Evolutionary conservation across 2,797 vertebrate species (phyloP), one percentile per base, ranked within the genome.

Genomic region (Eulemur coronatus): DNA sequence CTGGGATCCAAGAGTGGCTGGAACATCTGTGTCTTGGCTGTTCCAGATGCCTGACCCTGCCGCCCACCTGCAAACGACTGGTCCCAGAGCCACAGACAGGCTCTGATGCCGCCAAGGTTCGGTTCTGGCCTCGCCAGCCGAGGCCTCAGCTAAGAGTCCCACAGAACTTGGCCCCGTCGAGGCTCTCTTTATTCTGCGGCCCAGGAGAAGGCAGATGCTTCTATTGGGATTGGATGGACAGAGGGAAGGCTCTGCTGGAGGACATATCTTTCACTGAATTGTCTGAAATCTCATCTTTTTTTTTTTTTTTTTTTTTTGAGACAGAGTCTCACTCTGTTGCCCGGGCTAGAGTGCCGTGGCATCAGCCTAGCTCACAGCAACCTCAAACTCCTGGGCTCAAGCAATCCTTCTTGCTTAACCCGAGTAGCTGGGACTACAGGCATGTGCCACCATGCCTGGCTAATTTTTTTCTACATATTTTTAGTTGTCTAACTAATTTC

Each of bases 1-100:
- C 93, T 67, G 73, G 94, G 69, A 94, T 86, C 94, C 84, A 63
- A 96, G 67, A 82, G 82, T 1, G 2, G 26, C 94, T 86, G 75
- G 95, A 97, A 97, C 65, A 59, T 85, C 84, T 97, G 79, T 91
- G 92, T 38, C 93, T 70, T 75, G 78, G 75, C 78, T 84, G 82
- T 93, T 98, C 78, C 93, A 97, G 96, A 75, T 67, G 92, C 92
- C 82, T 35, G 96, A 95, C 96, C 80, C 84, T 7, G 63, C 65
- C 26, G 2, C 72, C 97, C 98, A 93, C 96, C 94, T 61, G 48
- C 91, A 69, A 79, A 50, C 0, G 0, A 2, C 59, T 2, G 85
- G 78, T 50, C 63, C 76, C 67, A 5, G 78, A 78, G 93, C 87
- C 24, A 4, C 43, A 67, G 88, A 48, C n/a, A 55, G 46, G 65